These are phyloP conservation scores for Oryctolagus cuniculus DNA, from an alignment of 2,113 vertebrate species.

Conservation along the genomic window mOryCun1.1 NC_091445.1:26530501-26531000, in stretches of 20 bases:
- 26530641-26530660: background rate
- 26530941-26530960: background rate
- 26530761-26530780: background rate
- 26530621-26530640: background rate
- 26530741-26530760: background rate
- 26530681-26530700: background rate
- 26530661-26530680: background rate
- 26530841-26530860: background rate
- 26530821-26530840: background rate
- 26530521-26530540: background rate
- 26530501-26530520: background rate
- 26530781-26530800: background rate
- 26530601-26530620: background rate
- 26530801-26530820: background rate
- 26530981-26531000: background rate
- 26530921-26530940: background rate
- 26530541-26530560: background rate
- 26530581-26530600: background rate
- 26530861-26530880: background rate
- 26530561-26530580: background rate
- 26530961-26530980: background rate
- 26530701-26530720: background rate
- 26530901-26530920: background rate
- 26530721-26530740: background rate
- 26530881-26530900: background rate